phyloP scores from a whole-genome alignment of 2,888 invertebrate species.

The Acheta domesticus region DNA sequence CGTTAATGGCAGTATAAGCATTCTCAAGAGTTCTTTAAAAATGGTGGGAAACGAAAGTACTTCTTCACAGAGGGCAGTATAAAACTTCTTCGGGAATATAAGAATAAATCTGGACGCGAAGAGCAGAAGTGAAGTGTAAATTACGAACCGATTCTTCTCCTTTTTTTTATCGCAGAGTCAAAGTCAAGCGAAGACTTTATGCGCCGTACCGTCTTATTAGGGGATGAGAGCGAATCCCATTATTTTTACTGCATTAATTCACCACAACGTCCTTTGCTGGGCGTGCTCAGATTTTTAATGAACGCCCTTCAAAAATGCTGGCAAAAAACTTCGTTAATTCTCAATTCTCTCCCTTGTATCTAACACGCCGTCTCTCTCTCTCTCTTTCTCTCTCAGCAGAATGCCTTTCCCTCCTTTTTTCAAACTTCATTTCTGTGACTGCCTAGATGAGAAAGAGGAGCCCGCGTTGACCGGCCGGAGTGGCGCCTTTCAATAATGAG shows the following conservation, averaged over 20 bases:
- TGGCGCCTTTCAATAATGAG: constrained; percentile 9
- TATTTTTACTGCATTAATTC: constrained; percentile 18
- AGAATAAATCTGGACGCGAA: constrained; percentile 7
- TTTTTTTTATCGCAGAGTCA: not conserved
- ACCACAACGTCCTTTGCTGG: not conserved
- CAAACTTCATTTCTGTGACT: constrained; percentile 7
- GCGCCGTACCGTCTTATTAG: constrained; percentile 18
- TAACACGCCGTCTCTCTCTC: constrained; percentile 5
- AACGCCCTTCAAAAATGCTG: constrained; percentile 11
- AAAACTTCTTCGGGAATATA: constrained; percentile 9
- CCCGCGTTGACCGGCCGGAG: not conserved
- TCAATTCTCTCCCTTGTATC: constrained; percentile 18
- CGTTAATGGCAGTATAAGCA: constrained; percentile 18
- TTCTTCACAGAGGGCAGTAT: not conserved
- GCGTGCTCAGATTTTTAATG: not conserved
- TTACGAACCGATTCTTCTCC: constrained; percentile 9
- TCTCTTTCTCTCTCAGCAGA: too few relatives aligned
- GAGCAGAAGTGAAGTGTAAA: constrained; percentile 9
- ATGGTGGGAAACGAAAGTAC: not conserved
- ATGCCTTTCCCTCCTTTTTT: not conserved
- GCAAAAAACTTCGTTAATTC: constrained; percentile 18
- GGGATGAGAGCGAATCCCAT: constrained; percentile 3
- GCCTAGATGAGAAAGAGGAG: not conserved
- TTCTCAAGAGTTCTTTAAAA: constrained; percentile 3
- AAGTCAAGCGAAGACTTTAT: constrained; percentile 10